Evolutionary conservation across 2,113 vertebrate species (phyloP).

Genomic region (Sinosuthora webbiana): DNA sequence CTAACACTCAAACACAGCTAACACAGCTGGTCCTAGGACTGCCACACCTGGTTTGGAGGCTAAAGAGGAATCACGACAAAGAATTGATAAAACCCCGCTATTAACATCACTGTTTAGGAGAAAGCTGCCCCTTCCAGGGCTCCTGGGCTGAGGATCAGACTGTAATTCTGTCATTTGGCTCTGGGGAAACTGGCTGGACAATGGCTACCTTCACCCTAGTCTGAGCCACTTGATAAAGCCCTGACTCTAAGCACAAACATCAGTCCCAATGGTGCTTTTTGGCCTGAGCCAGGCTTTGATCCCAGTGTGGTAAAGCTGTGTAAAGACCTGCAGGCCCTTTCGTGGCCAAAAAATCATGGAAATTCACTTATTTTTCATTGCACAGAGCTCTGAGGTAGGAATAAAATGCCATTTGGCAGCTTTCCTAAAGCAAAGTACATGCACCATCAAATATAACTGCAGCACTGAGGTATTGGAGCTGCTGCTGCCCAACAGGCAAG

Average conservation of each 20-base stretch:
- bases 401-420: slow-evolving; percentile 39
- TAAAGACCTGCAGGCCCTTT: neutral
- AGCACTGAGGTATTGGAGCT: neutral
- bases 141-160: neutral
- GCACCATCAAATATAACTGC: neutral
- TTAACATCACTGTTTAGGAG: neutral
- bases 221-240: neutral
- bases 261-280: neutral
- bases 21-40: neutral
- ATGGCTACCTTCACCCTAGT: neutral
- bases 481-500: neutral
- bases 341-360: neutral
- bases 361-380: neutral
- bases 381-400: neutral
- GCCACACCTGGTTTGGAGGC: neutral
- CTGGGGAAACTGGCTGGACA: neutral
- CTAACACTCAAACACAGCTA: neutral
- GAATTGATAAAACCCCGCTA: neutral
- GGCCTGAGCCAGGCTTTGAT: neutral
- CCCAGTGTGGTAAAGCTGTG: neutral
- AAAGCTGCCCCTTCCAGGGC: neutral
- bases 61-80: neutral
- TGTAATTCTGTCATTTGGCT: neutral
- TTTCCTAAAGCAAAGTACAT: neutral
- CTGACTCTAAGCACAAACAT: neutral